Conservation (phyloP, 1,140 invertebrate species). For the Lordiphosa clarofinis region DNA sequence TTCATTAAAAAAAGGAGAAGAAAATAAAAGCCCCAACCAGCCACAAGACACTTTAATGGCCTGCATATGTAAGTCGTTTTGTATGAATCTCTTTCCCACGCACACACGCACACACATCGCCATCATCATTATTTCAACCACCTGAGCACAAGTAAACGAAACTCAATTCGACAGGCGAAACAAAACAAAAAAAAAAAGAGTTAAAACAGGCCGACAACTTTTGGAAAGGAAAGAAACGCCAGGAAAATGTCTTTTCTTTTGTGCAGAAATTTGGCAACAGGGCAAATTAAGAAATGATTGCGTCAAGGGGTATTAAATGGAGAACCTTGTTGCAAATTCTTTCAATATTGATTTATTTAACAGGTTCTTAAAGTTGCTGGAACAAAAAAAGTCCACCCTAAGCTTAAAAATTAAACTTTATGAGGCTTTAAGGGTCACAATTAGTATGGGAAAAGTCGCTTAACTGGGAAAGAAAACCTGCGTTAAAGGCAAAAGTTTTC, state of each 20-base stretch:
- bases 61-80: conserved; percentile 28
- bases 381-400: too few relatives aligned
- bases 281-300: neutral
- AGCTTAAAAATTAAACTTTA: too few relatives aligned
- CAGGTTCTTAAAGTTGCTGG: too few relatives aligned
- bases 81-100: conserved; percentile 23
- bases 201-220: neutral
- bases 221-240: too few relatives aligned
- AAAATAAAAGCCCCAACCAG: conserved; percentile 28
- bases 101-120: conserved; percentile 8
- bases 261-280: conserved; percentile 1
- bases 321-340: too few relatives aligned
- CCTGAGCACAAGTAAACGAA: conserved; percentile 7
- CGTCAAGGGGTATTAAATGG: too few relatives aligned
- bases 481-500: too few relatives aligned
- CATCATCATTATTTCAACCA: conserved; percentile 2
- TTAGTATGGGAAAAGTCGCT: too few relatives aligned
- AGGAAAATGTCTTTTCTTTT: conserved; percentile 10
- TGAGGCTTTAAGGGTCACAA: too few relatives aligned
- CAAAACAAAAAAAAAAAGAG: conserved; percentile 5
- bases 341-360: too few relatives aligned
- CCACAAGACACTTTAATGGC: conserved; percentile 2
- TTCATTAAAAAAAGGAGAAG: conserved; percentile 53
- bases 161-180: conserved; percentile 5
- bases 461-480: too few relatives aligned